Conservation (phyloP, 2,797 vertebrate genomes). For the Scolopax bukidnonensis region DNA sequence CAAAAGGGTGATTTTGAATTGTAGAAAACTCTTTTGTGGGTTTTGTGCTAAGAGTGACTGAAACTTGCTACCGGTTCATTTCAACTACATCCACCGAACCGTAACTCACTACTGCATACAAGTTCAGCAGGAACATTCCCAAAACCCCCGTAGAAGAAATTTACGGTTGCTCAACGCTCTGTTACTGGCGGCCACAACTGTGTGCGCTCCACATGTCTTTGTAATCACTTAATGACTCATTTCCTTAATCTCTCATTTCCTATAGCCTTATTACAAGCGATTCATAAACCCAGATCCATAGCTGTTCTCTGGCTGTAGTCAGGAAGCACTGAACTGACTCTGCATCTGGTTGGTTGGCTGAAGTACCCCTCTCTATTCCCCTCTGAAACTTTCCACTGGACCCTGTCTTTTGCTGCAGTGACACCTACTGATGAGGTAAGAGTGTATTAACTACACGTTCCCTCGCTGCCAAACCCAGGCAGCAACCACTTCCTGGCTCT, state of each 20-base stretch:
- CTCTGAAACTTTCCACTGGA: slow-evolving; percentile 65
- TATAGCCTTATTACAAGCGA: slow-evolving; percentile 75
- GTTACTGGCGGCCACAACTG: slow-evolving; percentile 71
- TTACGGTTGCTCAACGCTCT: slow-evolving; percentile 60
- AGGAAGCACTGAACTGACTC: slow-evolving; percentile 66
- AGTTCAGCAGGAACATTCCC: slow-evolving; percentile 65
- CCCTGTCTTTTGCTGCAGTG: slow-evolving; percentile 73
- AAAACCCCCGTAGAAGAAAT: slow-evolving; percentile 55
- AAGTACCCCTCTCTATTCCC: slow-evolving; percentile 31
- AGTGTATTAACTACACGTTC: slow-evolving; percentile 47
- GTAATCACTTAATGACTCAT: slow-evolving; percentile 80
- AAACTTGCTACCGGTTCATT: slow-evolving; percentile 45
- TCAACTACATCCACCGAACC: slow-evolving; percentile 33
- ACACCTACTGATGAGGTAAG: slow-evolving; percentile 78
- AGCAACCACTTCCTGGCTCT: slow-evolving; percentile 71
- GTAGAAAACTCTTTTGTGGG: not conserved
- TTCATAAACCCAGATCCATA: slow-evolving; percentile 73
- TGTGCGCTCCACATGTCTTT: slow-evolving; percentile 76
- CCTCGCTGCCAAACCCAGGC: slow-evolving; percentile 58
- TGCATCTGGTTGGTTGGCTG: slow-evolving; percentile 68
- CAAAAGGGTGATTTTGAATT: slow-evolving; percentile 14
- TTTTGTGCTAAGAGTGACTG: slow-evolving; percentile 33
- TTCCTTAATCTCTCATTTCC: slow-evolving; percentile 79
- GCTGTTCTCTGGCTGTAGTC: slow-evolving; percentile 56
- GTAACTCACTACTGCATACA: slow-evolving; percentile 39